Evolutionary conservation across 2,797 vertebrate species (phyloP), one percentile per base, ranked within the genome.

Genomic region (Sternotherus odoratus): DNA sequence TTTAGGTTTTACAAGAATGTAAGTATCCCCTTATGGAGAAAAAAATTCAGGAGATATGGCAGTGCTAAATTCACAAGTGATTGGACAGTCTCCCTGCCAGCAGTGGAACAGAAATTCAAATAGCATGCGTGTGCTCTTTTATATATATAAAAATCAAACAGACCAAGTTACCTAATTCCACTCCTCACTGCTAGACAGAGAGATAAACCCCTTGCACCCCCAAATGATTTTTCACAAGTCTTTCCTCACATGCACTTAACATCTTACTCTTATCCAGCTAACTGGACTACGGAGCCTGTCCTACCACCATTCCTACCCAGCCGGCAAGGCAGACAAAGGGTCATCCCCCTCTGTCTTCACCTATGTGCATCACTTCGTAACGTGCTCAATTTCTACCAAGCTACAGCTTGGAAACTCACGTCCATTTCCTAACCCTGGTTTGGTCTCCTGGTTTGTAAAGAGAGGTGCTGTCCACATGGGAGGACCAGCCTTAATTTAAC

Each of bases 1-100:
- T 83, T 91, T 77, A 43, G 78, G 80, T 85, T 91, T 91, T 84
- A 63, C 39, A 92, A 92, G 92, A 97, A 96, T 80, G 92, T 50
- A 96, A 97, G 92, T 83, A 93, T 75, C 46, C 63, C 28, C 39
- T 77, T 77, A 82, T 30, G 53, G 74, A 56, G 16, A 33, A 39
- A 24, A 92, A 88, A 63, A 95, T 36, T n/a, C 83, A 75, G 63
- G 75, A 82, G 90, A 94, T 88, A 92, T 3, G 15, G 81, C 57
- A 86, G 85, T 24, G 80, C 80, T 91, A 26, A 86, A 78, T 15
- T 63, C 48, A 89, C 81, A 88, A 94, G 75, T n/a, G 79, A 89
- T 74, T 63, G 83, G 51, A 81, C 50, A 92, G 90, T 66, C 87
- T 83, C 79, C 80, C 53, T 43, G 79, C 83, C 48, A 13, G 74